Conservation (phyloP, 2,113 vertebrate genomes). For the Helogale parvula region DNA sequence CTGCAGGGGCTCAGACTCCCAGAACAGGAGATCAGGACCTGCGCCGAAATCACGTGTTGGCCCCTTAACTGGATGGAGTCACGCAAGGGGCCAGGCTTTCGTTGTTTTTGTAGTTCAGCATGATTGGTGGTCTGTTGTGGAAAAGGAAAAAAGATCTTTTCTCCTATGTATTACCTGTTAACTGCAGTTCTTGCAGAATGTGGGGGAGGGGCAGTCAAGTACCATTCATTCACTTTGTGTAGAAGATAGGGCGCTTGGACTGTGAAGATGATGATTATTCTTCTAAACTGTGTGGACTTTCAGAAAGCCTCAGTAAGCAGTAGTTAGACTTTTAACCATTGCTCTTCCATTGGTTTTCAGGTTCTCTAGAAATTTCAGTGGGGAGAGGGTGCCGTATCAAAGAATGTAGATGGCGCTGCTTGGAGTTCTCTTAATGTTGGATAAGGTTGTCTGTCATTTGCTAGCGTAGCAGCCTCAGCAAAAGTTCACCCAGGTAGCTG, state of each 20-base stretch:
- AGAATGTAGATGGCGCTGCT: background rate
- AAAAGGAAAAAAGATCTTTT: slow-evolving; percentile 16
- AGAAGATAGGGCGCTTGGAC: background rate
- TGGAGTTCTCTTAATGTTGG: background rate
- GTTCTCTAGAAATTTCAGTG: background rate
- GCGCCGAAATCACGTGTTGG: no score
- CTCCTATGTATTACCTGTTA: background rate
- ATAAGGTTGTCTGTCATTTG: background rate
- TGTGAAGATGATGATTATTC: background rate
- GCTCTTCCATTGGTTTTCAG: background rate
- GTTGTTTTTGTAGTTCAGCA: background rate
- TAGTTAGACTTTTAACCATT: background rate
- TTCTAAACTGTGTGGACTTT: background rate
- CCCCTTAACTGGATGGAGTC: no score
- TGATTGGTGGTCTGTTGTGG: background rate
- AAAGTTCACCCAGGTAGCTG: background rate
- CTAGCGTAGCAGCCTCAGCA: background rate
- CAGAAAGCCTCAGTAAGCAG: background rate
- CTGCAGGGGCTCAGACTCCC: no score
- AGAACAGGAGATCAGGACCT: no score
- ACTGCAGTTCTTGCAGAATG: background rate
- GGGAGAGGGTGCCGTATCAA: background rate
- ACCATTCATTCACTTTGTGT: background rate
- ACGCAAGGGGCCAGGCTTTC: no score
- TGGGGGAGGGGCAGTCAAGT: background rate